phyloP scores from a whole-genome alignment of 2,113 vertebrate genomes.

The Microcebus jonahi region DNA sequence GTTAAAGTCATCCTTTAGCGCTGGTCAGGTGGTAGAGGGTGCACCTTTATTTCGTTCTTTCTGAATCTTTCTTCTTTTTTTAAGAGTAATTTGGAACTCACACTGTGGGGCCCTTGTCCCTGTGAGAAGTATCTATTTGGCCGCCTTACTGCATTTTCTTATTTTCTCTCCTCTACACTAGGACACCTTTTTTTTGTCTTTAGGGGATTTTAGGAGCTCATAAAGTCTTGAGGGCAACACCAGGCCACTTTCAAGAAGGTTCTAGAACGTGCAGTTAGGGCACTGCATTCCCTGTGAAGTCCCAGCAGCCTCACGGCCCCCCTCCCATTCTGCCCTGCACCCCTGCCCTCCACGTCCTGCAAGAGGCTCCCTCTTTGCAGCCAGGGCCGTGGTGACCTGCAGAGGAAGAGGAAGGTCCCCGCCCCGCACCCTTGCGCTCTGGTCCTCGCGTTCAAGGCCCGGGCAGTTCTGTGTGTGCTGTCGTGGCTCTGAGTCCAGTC shows the following conservation, averaged over 20 bases:
- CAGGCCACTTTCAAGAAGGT: not conserved
- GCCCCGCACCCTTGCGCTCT: not conserved
- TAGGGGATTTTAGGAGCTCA: not conserved
- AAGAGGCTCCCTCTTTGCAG: not conserved
- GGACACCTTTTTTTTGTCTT: not conserved
- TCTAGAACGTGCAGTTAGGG: not conserved
- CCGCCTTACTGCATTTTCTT: not conserved
- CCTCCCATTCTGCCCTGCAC: not conserved
- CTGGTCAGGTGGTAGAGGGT: not conserved
- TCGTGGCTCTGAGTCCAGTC: slow-evolving; percentile 67
- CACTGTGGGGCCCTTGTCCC: not conserved
- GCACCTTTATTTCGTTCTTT: not conserved
- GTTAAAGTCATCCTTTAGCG: not conserved
- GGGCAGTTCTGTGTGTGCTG: not conserved
- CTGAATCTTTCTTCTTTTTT: not conserved
- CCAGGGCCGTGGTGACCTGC: not conserved
- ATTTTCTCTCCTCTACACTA: not conserved
- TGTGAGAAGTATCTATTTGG: not conserved
- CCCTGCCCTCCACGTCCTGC: not conserved
- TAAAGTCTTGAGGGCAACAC: not conserved
- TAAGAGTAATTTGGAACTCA: not conserved
- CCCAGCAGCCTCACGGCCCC: too few relatives aligned
- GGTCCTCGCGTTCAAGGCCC: not conserved
- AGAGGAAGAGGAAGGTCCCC: not conserved
- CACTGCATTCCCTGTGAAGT: not conserved